A percentile compares a stretch with the other conserved stretches of the same genome.
Evolutionary conservation across 1,140 invertebrate genomes (phyloP).

Genomic region (Leptinotarsa undecemlineata): DNA sequence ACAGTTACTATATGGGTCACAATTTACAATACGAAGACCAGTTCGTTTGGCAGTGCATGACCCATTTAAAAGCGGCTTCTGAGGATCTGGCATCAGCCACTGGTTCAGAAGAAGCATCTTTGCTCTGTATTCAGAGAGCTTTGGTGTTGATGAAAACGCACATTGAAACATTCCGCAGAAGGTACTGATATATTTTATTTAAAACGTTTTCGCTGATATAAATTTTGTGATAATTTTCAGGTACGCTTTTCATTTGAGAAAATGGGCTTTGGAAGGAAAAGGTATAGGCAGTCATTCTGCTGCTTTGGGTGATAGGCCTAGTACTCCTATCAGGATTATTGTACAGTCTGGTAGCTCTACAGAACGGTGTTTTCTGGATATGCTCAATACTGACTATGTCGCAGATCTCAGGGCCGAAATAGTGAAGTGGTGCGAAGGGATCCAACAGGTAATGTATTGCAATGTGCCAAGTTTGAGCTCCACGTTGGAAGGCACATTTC

Average conservation of each 20-base stretch:
- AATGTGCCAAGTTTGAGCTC: background rate
- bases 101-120: conserved; percentile 68
- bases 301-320: conserved; percentile 61
- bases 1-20: conserved; percentile 89
- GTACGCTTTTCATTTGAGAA: conserved; percentile 83
- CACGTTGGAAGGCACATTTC: background rate
- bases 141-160: conserved; percentile 86
- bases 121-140: conserved; percentile 88
- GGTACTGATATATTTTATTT: conserved; percentile 55
- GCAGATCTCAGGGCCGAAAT: conserved; percentile 91
- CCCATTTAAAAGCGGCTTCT: conserved; percentile 79
- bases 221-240: conserved; percentile 51
- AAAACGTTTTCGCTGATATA: background rate
- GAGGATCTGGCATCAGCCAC: conserved; percentile 63
- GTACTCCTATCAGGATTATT: conserved; percentile 69
- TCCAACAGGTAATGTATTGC: conserved; percentile 27
- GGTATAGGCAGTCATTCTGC: conserved; percentile 75
- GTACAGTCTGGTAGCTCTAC: conserved; percentile 85
- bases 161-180: conserved; percentile 86
- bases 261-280: conserved; percentile 81
- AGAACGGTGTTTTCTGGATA: conserved; percentile 73
- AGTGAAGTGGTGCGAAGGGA: conserved; percentile 84
- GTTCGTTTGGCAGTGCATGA: conserved; percentile 91
- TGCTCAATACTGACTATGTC: conserved; percentile 81
- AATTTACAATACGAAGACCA: conserved; percentile 88